Evolutionary conservation across 2,113 vertebrate species (phyloP).

Genomic region (Irena cyanogastra): DNA sequence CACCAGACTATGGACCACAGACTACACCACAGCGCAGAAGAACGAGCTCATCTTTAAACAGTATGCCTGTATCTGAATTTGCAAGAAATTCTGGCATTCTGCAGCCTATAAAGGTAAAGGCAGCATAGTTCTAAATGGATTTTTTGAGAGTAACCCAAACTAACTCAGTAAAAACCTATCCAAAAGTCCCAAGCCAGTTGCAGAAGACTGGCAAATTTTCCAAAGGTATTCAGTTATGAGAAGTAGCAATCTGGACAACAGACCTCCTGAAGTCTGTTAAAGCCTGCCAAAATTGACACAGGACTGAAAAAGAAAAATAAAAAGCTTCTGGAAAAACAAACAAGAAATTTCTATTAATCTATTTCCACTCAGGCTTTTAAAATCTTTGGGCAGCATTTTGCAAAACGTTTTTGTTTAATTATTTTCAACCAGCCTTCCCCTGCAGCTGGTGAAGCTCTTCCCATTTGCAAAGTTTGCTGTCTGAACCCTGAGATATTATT

Average conservation of each 20-base stretch:
- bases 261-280: background rate
- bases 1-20: background rate
- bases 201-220: background rate
- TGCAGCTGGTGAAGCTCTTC: background rate
- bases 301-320: background rate
- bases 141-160: background rate
- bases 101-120: background rate
- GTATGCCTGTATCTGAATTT: background rate
- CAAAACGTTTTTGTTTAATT: background rate
- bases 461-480: background rate
- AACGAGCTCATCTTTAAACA: background rate
- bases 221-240: background rate
- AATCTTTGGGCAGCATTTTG: background rate
- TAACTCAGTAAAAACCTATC: background rate
- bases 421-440: background rate
- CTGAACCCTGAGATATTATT: background rate
- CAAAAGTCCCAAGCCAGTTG: background rate
- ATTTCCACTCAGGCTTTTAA: background rate
- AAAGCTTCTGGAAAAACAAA: background rate
- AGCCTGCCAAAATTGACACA: background rate
- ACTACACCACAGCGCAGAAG: background rate
- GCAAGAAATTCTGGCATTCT: slow-evolving; percentile 44
- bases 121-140: background rate
- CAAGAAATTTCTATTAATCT: background rate
- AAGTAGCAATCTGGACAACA: background rate